Conservation (phyloP, 1,140 invertebrate species). For the Dinoponera quadriceps region DNA sequence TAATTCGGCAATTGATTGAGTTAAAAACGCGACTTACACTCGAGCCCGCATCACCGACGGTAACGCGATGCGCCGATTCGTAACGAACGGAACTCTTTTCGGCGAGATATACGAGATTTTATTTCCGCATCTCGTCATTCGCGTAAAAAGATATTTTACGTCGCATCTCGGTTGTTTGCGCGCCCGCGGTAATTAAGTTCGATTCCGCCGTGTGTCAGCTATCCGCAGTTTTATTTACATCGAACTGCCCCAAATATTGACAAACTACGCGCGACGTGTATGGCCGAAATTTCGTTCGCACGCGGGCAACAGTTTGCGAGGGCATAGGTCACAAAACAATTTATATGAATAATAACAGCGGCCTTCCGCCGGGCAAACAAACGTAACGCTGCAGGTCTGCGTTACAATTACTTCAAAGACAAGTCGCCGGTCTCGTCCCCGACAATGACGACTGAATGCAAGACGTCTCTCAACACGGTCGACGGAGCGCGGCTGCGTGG, state of each 20-base stretch:
- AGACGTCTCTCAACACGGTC: conserved; percentile 22
- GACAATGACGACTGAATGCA: conserved; percentile 33
- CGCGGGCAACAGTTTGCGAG: conserved; percentile 19
- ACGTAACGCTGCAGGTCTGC: not conserved
- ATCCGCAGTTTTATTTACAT: conserved; percentile 52
- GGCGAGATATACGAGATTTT: not conserved
- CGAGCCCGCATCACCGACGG: not conserved
- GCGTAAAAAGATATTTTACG: conserved; percentile 37
- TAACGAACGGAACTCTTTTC: not conserved
- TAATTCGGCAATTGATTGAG: conserved; percentile 1
- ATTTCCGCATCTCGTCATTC: not conserved
- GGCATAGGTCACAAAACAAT: conserved; percentile 42
- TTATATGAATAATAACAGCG: conserved; percentile 50
- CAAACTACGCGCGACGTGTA: conserved; percentile 23
- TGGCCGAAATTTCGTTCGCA: conserved; percentile 36
- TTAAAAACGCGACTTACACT: not conserved
- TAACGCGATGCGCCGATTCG: not conserved
- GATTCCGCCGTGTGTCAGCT: conserved; percentile 27
- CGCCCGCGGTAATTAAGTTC: conserved; percentile 43
- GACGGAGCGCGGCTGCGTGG: not conserved
- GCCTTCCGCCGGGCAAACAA: not conserved
- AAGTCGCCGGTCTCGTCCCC: conserved; percentile 13
- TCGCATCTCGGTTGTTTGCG: not conserved
- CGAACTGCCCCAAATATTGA: conserved; percentile 42
- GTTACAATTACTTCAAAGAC: conserved; percentile 47